Evolutionary conservation across 1,140 invertebrate species (phyloP).

Genomic region (Sinella curviseta): DNA sequence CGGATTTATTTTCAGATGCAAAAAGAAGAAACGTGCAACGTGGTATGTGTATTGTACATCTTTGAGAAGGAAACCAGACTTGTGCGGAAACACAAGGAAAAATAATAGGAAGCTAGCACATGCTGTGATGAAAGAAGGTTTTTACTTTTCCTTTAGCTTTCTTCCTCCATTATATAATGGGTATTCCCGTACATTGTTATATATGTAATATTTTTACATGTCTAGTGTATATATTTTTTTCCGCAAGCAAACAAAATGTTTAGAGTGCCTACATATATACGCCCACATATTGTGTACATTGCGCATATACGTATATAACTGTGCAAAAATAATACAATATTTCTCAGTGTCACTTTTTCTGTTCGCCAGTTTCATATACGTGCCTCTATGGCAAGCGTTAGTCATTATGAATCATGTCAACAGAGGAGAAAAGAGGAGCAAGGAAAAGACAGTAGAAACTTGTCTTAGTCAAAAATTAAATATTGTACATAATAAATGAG

Average conservation of each 20-base stretch:
- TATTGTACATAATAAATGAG: conserved; percentile 30
- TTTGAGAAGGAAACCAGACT: not conserved
- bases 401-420: conserved; percentile 18
- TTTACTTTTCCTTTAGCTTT: too few relatives aligned
- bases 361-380: conserved; percentile 1
- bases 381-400: not conserved
- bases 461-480: conserved; percentile 43
- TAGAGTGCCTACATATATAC: too few relatives aligned
- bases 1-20: too few relatives aligned
- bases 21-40: too few relatives aligned
- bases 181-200: too few relatives aligned
- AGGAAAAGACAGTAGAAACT: conserved; percentile 32
- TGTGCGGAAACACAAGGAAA: not conserved
- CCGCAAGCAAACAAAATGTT: too few relatives aligned
- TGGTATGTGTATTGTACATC: too few relatives aligned
- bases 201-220: not conserved
- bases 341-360: conserved; percentile 3
- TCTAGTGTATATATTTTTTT: not conserved
- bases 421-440: not conserved
- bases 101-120: not conserved
- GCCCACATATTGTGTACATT: not conserved
- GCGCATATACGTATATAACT: too few relatives aligned
- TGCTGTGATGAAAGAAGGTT: not conserved
- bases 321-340: conserved; percentile 11
- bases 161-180: too few relatives aligned